A percentile compares a stretch with the other conserved stretches of the same genome.
Evolutionary conservation across 1,140 invertebrate genomes (phyloP).

Genomic region (Cylas formicarius): DNA sequence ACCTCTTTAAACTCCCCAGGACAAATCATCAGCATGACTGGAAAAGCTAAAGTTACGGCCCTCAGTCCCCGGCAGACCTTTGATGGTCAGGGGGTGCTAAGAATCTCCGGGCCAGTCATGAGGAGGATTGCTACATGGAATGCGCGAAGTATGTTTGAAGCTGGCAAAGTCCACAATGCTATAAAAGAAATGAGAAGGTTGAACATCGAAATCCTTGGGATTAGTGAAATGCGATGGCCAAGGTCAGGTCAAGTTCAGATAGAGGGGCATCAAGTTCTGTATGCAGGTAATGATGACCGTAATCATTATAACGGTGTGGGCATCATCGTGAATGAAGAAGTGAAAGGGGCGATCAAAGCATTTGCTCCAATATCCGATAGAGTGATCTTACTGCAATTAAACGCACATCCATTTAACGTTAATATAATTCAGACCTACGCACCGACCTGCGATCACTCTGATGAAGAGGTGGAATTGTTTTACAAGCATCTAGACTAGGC

Average conservation of each 20-base stretch:
- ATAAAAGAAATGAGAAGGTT: conserved; percentile 16
- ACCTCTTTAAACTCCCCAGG: conserved; percentile 13
- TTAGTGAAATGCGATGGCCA: conserved; percentile 15
- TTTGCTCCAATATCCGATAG: conserved; percentile 13
- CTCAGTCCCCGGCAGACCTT: conserved; percentile 14
- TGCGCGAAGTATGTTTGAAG: conserved; percentile 6
- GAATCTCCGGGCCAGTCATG: conserved; percentile 4
- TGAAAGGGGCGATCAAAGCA: neutral
- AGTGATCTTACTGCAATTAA: conserved; percentile 20
- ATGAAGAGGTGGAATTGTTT: conserved; percentile 27
- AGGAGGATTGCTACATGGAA: conserved; percentile 5
- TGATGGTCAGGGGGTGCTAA: conserved; percentile 10
- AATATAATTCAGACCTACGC: conserved; percentile 39
- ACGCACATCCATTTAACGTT: conserved; percentile 20
- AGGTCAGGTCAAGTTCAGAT: conserved; percentile 8
- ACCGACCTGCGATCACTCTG: conserved; percentile 25
- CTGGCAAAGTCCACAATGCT: conserved; percentile 9
- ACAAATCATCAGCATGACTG: conserved; percentile 7
- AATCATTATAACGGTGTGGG: conserved; percentile 8
- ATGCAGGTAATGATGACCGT: conserved; percentile 10
- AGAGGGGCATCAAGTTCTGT: conserved; percentile 5
- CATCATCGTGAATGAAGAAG: neutral
- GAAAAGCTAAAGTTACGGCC: conserved; percentile 10
- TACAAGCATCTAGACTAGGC: conserved; percentile 20
- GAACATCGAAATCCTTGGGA: conserved; percentile 12